A percentile compares a stretch with the other conserved stretches of the same genome.
phyloP scores from a whole-genome alignment of 2,888 invertebrate species.

The Oithona nana region DNA sequence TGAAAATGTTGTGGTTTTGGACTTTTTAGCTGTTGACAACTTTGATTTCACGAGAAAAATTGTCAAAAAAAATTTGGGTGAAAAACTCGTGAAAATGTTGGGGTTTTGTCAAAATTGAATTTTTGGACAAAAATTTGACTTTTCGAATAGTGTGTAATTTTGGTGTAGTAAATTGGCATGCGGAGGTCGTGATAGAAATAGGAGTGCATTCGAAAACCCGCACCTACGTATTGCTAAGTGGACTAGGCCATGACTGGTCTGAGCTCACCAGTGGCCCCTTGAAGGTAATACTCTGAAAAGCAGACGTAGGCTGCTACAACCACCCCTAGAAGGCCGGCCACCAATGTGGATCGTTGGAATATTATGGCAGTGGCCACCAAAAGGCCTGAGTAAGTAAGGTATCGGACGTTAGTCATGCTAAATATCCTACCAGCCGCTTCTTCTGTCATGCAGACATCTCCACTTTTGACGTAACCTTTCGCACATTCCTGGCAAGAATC shows the following conservation, averaged over 20 bases:
- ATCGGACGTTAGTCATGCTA: slow-evolving; percentile 35
- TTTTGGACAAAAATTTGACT: no score
- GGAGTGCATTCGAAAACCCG: no score
- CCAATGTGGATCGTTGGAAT: slow-evolving; percentile 52
- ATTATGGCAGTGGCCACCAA: slow-evolving; percentile 67
- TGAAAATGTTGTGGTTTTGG: no score
- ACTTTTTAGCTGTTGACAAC: no score
- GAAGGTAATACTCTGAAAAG: slow-evolving; percentile 48
- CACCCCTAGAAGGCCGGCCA: slow-evolving; percentile 58
- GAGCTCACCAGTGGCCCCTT: slow-evolving; percentile 10
- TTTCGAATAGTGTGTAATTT: neutral
- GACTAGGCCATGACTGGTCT: neutral
- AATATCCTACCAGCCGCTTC: slow-evolving; percentile 8
- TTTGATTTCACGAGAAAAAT: no score
- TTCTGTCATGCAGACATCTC: slow-evolving; percentile 49
- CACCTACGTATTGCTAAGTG: no score
- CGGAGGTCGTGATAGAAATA: no score
- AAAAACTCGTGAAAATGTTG: no score
- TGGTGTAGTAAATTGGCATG: no score
- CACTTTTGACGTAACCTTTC: slow-evolving; percentile 45
- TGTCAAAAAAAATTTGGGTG: no score
- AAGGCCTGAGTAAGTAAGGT: slow-evolving; percentile 64
- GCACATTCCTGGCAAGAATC: slow-evolving; percentile 73
- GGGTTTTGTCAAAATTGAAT: no score
- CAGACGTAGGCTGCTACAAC: slow-evolving; percentile 62